A percentile compares a stretch with the other conserved stretches of the same genome.
These are phyloP conservation scores for Fabriciana adippe DNA, from an alignment of 2,888 invertebrate species.

Conservation along the genomic window DNA sequence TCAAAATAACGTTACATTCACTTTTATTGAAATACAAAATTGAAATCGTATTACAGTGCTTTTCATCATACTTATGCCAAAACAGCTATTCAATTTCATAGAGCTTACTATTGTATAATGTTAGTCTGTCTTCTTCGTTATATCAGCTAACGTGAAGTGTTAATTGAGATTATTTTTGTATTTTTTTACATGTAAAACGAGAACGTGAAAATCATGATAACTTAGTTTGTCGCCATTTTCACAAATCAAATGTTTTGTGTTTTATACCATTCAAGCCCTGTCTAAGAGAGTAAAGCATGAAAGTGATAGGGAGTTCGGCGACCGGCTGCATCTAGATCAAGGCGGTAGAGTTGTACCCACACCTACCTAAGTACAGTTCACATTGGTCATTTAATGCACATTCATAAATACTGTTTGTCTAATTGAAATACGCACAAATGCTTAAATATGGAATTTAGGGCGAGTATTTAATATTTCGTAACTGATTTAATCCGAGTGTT, in stretches of 20 bases:
- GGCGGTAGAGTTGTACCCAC: constrained; percentile 29
- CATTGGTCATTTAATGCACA: constrained; percentile 25
- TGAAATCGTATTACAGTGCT: too few relatives aligned
- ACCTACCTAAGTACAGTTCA: constrained; percentile 27
- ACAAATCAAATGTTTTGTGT: neutral
- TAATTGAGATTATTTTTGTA: too few relatives aligned
- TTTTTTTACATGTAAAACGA: too few relatives aligned
- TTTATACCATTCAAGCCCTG: constrained; percentile 4
- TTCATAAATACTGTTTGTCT: constrained; percentile 30
- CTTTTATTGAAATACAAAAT: neutral
- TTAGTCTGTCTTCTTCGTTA: too few relatives aligned
- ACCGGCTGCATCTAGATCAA: constrained; percentile 43
- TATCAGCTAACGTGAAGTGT: too few relatives aligned
- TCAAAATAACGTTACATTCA: neutral
- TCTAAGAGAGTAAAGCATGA: constrained; percentile 34
- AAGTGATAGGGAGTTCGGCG: constrained; percentile 34
- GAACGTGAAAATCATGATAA: too few relatives aligned
- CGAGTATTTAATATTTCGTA: constrained; percentile 27
- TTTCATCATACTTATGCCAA: too few relatives aligned
- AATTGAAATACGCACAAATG: constrained; percentile 20
- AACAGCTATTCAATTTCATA: too few relatives aligned
- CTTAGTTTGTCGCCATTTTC: too few relatives aligned
- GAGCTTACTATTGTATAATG: too few relatives aligned
- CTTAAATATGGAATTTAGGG: constrained; percentile 25
- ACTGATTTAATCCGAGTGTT: neutral